Evolutionary conservation across 2,113 vertebrate genomes (phyloP), one percentile per base, ranked within the genome.

Genomic region (Smithornis capensis): DNA sequence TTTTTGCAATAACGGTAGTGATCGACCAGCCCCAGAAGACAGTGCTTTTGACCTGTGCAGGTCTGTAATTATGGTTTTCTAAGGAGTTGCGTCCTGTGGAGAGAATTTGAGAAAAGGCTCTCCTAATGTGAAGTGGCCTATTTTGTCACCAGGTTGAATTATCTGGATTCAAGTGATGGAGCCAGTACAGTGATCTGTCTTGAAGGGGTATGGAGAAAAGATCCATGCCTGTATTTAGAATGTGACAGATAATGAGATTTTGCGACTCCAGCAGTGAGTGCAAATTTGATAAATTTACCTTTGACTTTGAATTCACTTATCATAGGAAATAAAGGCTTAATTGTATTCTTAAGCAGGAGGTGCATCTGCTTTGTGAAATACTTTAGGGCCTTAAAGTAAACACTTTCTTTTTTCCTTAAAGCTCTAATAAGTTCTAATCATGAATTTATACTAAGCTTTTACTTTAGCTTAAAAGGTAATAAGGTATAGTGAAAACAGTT

Each of bases 41-140:
- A 81, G 69, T 55, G 50, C n/a, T 86, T 80, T 92, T 89, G 85
- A 92, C 79, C 63, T 95, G 93, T 92, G 27, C 21, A 38, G 21
- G 14, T 35, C 38, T 52, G 40, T 80, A 80, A 45, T 79, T 38
- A 6, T 10, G 5, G 14, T 92, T 90, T 92, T 76, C 71, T 79
- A 84, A 59, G n/a, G 53, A 60, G 33, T 9, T 40, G 65, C 81
- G 52, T 89, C 62, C 63, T 4, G 2, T 0, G 1, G 70, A 69
- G 37, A 77, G 31, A 76, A 83, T 82, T 59, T 70, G 37, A 80
- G 62, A 53, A 90, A 85, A 60, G 28, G 14, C 45, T 88, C 25
- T 65, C 78, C 83, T 80, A 59, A 80, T 42, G 79, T 67, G 85
- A 90, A 77, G 65, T 91, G 63, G 35, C 75, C 82, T 92, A 15